phyloP scores from a whole-genome alignment of 2,888 invertebrate species.

The Celastrina argiolus region DNA sequence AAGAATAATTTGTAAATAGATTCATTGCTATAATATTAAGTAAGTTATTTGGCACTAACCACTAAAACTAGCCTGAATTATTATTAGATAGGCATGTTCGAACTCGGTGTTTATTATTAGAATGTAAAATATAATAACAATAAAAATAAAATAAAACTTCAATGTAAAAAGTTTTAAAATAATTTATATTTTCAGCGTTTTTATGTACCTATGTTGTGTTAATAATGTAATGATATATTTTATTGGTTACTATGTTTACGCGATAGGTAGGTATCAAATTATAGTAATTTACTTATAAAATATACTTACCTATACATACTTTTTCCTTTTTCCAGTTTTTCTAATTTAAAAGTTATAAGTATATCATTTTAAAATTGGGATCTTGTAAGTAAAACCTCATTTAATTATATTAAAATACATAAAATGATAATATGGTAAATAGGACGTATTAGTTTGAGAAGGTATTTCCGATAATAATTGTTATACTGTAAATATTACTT shows the following conservation, averaged over 20 bases:
- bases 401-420: background rate
- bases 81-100: constrained; percentile 19
- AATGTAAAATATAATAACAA: constrained; percentile 13
- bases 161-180: background rate
- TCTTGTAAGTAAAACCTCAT: background rate
- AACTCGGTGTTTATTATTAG: constrained; percentile 15
- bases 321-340: background rate
- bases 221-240: background rate
- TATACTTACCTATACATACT: no score
- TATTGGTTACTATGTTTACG: no score
- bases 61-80: constrained; percentile 20
- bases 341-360: background rate
- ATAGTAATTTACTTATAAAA: no score
- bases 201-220: background rate
- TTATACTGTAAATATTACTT: constrained; percentile 62
- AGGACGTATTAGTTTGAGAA: constrained; percentile 4
- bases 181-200: background rate
- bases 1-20: constrained; percentile 12
- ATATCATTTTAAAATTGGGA: background rate
- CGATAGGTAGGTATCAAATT: no score
- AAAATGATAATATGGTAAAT: background rate
- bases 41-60: constrained; percentile 20
- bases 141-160: background rate
- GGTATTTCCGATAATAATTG: constrained; percentile 41
- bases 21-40: background rate